Conservation (phyloP, 1,140 invertebrate genomes). For the Aphelenchoides besseyi region DNA sequence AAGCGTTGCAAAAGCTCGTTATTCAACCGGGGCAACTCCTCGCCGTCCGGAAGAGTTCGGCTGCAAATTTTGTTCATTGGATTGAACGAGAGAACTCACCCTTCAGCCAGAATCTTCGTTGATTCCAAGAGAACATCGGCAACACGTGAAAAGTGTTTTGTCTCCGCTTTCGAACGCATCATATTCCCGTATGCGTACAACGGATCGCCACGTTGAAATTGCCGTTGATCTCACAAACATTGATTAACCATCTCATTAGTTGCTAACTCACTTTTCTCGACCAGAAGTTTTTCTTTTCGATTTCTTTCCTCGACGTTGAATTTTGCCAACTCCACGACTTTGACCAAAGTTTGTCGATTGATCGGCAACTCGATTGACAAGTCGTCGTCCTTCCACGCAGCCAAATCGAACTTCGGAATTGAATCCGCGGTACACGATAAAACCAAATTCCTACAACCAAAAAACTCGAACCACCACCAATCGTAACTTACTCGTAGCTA, state of each 20-base stretch:
- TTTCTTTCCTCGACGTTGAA: slow-evolving; percentile 45
- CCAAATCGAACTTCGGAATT: slow-evolving; percentile 33
- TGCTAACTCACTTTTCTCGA: slow-evolving; percentile 36
- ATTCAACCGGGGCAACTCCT: slow-evolving; percentile 26
- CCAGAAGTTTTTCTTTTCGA: slow-evolving; percentile 36
- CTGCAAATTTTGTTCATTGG: slow-evolving; percentile 20
- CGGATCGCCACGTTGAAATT: slow-evolving; percentile 45
- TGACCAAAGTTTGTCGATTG: slow-evolving; percentile 40
- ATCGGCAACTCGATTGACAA: slow-evolving; percentile 40
- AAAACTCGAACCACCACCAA: slow-evolving; percentile 19
- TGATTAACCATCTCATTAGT: background rate
- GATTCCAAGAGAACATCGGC: slow-evolving; percentile 50
- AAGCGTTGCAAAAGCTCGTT: slow-evolving; percentile 33
- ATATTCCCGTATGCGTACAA: slow-evolving; percentile 48
- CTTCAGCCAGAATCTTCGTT: slow-evolving; percentile 42
- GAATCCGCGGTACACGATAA: slow-evolving; percentile 36
- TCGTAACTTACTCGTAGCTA: slow-evolving; percentile 38
- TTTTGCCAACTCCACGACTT: slow-evolving; percentile 45
- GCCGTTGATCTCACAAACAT: slow-evolving; percentile 38
- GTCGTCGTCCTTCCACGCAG: slow-evolving; percentile 42
- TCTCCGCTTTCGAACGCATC: slow-evolving; percentile 48
- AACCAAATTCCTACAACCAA: slow-evolving; percentile 34
- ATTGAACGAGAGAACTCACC: slow-evolving; percentile 34
- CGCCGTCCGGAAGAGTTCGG: slow-evolving; percentile 38
- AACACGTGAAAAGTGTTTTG: slow-evolving; percentile 37